Conservation (phyloP, 2,797 vertebrate species). For the Sebastes wilsoni region DNA sequence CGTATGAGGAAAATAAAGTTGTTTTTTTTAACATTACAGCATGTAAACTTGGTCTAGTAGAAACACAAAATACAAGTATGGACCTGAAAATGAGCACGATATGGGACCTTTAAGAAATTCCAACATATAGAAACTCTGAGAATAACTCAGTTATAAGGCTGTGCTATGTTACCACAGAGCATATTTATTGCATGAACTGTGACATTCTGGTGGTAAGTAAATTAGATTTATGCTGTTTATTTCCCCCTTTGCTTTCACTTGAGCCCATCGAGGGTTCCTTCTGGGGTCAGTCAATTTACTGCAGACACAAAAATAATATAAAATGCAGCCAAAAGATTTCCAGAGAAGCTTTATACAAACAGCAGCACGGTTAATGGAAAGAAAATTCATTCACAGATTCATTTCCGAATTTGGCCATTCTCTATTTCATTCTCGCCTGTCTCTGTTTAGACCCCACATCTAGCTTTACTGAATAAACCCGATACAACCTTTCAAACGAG, state of each 20-base stretch:
- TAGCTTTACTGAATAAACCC: conserved; percentile 2
- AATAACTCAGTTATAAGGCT: neutral
- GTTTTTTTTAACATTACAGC: too few species aligned
- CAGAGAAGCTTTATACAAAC: conserved; percentile 1
- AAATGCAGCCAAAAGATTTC: conserved; percentile 14
- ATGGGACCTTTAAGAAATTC: neutral
- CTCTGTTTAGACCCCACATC: neutral
- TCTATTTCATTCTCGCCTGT: neutral
- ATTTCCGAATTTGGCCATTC: neutral
- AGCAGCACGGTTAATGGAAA: neutral
- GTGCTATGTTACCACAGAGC: neutral
- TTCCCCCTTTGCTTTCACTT: conserved; percentile 13
- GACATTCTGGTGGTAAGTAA: conserved; percentile 16
- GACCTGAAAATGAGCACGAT: too few species aligned
- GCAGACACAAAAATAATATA: conserved; percentile 33
- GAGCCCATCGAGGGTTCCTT: neutral
- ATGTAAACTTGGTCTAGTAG: too few species aligned
- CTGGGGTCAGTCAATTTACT: conserved; percentile 21
- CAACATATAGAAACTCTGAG: neutral
- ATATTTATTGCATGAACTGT: conserved; percentile 23
- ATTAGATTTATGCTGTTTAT: conserved; percentile 40
- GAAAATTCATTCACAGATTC: neutral
- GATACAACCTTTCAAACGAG: neutral
- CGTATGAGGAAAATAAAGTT: too few species aligned
- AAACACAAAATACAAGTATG: too few species aligned